phyloP scores from a whole-genome alignment of 35 echinoderm and acorn worm species.

The Lytechinus pictus region DNA sequence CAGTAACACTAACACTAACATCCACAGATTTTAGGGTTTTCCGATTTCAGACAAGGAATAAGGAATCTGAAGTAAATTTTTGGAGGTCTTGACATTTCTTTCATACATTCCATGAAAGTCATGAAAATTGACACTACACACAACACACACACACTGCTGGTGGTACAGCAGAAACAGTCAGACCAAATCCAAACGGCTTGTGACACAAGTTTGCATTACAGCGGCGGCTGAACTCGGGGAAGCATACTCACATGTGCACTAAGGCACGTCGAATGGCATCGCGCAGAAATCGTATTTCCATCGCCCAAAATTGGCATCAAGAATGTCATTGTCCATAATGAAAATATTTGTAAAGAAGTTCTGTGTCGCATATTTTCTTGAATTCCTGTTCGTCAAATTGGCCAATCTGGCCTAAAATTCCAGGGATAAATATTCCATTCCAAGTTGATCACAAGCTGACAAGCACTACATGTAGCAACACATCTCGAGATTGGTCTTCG shows the following conservation, averaged over 20 bases:
- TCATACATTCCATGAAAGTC: too few relatives aligned
- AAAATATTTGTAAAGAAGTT: neutral
- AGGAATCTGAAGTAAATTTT: too few relatives aligned
- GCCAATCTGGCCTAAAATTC: neutral
- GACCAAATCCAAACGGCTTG: neutral
- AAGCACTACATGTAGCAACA: too few relatives aligned
- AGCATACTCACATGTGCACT: constrained; percentile 42
- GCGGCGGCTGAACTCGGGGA: neutral
- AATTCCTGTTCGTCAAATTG: neutral
- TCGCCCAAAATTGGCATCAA: neutral
- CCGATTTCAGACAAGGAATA: too few relatives aligned
- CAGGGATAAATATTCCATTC: neutral
- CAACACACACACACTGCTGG: neutral
- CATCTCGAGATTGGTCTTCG: too few relatives aligned
- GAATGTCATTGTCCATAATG: constrained; percentile 29
- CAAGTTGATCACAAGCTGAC: neutral
- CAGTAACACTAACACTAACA: too few relatives aligned
- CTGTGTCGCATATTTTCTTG: neutral
- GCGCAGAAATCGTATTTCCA: constrained; percentile 11
- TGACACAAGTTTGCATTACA: neutral
- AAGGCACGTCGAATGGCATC: constrained; percentile 41
- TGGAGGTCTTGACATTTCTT: too few relatives aligned
- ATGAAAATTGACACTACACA: neutral
- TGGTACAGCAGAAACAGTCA: neutral
- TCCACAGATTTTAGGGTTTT: too few relatives aligned